phyloP scores from a whole-genome alignment of 1,140 invertebrate species.

The Triops longicaudatus region DNA sequence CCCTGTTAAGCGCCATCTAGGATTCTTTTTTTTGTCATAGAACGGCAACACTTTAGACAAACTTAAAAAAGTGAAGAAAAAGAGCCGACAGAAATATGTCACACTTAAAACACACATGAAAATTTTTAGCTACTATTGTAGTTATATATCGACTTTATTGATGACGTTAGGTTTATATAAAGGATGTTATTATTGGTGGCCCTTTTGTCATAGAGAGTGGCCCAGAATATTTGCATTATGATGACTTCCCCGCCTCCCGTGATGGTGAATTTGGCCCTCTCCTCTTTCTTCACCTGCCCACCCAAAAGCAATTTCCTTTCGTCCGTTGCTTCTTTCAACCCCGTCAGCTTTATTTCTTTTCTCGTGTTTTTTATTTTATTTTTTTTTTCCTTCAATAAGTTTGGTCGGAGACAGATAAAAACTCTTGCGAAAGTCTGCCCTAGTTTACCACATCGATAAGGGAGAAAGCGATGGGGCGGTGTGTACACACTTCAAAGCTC shows the following conservation, averaged over 20 bases:
- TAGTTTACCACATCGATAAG: too few relatives aligned
- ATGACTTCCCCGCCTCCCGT: neutral
- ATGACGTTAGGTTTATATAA: slow-evolving; percentile 15
- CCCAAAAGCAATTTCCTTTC: slow-evolving; percentile 8
- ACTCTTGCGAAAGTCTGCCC: too few relatives aligned
- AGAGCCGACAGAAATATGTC: neutral
- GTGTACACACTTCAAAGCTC: too few relatives aligned
- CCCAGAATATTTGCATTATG: slow-evolving; percentile 15
- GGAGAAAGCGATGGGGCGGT: too few relatives aligned
- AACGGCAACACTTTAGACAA: neutral
- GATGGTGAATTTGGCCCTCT: neutral
- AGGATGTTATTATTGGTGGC: slow-evolving; percentile 15
- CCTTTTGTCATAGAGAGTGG: slow-evolving; percentile 12
- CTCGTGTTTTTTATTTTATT: neutral
- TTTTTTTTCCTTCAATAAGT: neutral
- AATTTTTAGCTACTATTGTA: slow-evolving; percentile 10
- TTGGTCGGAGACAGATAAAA: neutral
- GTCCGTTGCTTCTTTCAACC: slow-evolving; percentile 1
- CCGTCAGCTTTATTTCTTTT: neutral
- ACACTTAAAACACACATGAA: neutral
- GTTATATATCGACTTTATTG: slow-evolving; percentile 15
- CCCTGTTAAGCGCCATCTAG: slow-evolving; percentile 8
- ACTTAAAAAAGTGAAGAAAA: neutral
- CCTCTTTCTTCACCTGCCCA: neutral
- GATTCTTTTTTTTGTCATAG: neutral